Evolutionary conservation across 1,140 invertebrate species (phyloP).

Genomic region (Drosophila equinoxialis): DNA sequence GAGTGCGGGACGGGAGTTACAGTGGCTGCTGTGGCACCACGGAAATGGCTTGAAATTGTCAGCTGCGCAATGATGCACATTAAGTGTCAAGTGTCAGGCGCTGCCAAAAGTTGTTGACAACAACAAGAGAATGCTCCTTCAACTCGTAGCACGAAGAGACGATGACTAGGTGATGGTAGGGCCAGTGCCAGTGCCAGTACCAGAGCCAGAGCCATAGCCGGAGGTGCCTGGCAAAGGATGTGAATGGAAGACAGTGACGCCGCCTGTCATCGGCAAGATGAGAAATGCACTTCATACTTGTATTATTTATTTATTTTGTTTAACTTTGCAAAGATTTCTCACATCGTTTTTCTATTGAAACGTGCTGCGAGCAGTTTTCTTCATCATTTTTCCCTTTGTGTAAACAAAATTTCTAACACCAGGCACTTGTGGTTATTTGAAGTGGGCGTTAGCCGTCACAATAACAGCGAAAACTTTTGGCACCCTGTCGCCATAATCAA

Average conservation of each 20-base stretch:
- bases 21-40: conserved; percentile 64
- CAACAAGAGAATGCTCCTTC: conserved; percentile 37
- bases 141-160: conserved; percentile 16
- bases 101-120: conserved; percentile 76
- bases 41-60: conserved; percentile 80
- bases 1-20: background rate
- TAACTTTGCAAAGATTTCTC: conserved; percentile 54
- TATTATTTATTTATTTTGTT: conserved; percentile 70
- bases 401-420: conserved; percentile 60
- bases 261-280: conserved; percentile 41
- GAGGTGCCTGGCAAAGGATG: conserved; percentile 37
- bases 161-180: background rate
- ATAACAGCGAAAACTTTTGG: conserved; percentile 29
- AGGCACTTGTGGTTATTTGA: conserved; percentile 51
- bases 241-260: conserved; percentile 32
- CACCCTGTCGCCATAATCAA: conserved; percentile 47
- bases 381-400: conserved; percentile 42
- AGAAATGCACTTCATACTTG: conserved; percentile 39
- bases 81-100: conserved; percentile 75
- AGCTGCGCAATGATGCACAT: conserved; percentile 80
- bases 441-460: conserved; percentile 40
- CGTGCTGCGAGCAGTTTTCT: conserved; percentile 41
- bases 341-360: conserved; percentile 45
- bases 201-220: background rate
- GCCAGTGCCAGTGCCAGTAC: background rate